A percentile compares a stretch with the other conserved stretches of the same genome.
Evolutionary conservation across 2,888 invertebrate species (phyloP).

Genomic region (Lasioglossum malachurum): DNA sequence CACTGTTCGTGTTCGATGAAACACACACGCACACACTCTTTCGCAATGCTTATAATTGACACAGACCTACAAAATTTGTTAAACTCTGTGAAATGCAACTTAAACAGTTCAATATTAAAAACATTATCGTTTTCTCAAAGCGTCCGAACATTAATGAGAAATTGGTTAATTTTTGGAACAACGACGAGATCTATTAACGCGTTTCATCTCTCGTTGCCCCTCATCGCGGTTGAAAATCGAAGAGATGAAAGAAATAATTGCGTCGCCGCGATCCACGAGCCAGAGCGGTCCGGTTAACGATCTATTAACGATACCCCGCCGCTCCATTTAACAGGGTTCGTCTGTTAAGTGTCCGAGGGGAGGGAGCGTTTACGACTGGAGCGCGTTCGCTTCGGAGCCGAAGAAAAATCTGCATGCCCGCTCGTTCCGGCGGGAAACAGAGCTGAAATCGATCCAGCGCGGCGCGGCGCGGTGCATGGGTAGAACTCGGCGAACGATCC

Average conservation of each 20-base stretch:
- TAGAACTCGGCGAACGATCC: neutral
- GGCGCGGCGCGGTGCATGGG: neutral
- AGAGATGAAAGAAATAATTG: conserved; percentile 21
- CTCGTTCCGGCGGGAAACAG: neutral
- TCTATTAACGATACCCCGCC: conserved; percentile 48
- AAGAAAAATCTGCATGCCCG: neutral
- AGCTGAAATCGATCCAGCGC: conserved; percentile 13
- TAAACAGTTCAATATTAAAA: no score
- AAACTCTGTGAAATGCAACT: no score
- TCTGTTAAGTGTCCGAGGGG: conserved; percentile 21
- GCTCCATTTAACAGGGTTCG: conserved; percentile 18
- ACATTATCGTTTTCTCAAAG: no score
- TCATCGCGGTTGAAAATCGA: neutral
- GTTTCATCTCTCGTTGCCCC: no score
- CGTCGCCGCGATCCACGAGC: neutral
- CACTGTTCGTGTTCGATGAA: no score
- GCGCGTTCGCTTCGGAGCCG: neutral
- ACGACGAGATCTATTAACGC: no score
- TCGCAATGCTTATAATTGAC: no score
- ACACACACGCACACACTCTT: no score
- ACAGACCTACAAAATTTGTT: no score
- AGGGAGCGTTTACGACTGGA: conserved; percentile 36
- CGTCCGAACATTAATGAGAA: no score
- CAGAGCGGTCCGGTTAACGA: conserved; percentile 46
- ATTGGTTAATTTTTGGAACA: no score